Evolutionary conservation across 2,797 vertebrate genomes (phyloP).

Genomic region (Nannoperca australis): DNA sequence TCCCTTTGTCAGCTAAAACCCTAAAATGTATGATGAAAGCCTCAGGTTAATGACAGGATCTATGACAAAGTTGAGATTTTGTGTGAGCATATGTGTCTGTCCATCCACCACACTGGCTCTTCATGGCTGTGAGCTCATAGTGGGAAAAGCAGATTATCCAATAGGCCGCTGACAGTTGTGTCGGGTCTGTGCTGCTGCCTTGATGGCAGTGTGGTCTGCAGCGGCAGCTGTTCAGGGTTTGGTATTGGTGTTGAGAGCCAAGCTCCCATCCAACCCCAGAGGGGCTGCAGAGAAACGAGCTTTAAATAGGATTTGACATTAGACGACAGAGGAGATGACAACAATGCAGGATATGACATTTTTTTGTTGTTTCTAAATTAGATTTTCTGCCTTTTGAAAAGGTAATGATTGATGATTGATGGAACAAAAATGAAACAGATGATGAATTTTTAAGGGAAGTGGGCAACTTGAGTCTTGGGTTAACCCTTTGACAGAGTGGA

Average conservation of each 20-base stretch:
- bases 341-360: not conserved
- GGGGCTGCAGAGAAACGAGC: slow-evolving; percentile 26
- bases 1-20: not conserved
- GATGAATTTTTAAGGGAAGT: not conserved
- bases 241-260: slow-evolving; percentile 40
- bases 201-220: slow-evolving; percentile 12
- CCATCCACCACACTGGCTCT: not conserved
- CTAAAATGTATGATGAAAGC: not conserved
- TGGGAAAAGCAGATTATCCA: slow-evolving; percentile 46
- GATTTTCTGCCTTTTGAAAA: slow-evolving; percentile 15
- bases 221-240: slow-evolving; percentile 61
- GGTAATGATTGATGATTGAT: slow-evolving; percentile 3
- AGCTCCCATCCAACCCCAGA: slow-evolving; percentile 36
- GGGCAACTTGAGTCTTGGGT: not conserved
- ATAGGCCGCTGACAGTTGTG: slow-evolving; percentile 45
- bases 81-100: not conserved
- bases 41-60: not conserved
- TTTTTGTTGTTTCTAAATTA: slow-evolving; percentile 4
- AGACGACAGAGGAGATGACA: not conserved
- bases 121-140: slow-evolving; percentile 12
- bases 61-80: not conserved
- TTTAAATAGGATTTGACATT: slow-evolving; percentile 54
- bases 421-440: not conserved
- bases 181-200: slow-evolving; percentile 24
- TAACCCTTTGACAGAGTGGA: not conserved